Evolutionary conservation across 2,113 vertebrate genomes (phyloP), one percentile per base, ranked within the genome.

Genomic region (Rhodinocichla rosea): DNA sequence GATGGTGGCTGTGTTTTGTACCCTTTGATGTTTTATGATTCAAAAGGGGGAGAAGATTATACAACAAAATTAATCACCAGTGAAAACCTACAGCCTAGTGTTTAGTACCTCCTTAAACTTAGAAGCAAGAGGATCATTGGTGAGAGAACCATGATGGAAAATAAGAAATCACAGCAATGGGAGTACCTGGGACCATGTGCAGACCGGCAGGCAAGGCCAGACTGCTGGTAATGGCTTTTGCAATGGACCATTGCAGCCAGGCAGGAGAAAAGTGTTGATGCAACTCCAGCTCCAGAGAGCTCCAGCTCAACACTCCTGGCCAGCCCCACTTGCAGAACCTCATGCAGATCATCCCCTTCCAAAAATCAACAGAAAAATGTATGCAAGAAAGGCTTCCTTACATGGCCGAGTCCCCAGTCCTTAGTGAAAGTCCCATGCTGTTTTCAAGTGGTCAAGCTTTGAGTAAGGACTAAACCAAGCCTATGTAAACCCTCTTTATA

Each of bases 301-400:
- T 53, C 23, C 3, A 52, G 45, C 8, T 26, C 42, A 81, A 40
- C 16, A 50, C 7, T 89, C 27, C 65, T 79, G 4, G 1, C 6
- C 55, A 82, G 39, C 27, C 33, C 21, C 40, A 53, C 52, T 35
- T 16, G 2, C 74, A 50, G 19, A 83, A 20, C 20, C 49, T 86
- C 7, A 3, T 0, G 0, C 6, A 7, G 39, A 57, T 55, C 0
- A 0, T 26, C 6, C 9, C 37, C n/a, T 87, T 64, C 65, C 57
- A 80, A 80, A 90, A 87, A 65, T 62, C 56, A 71, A 42, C 15
- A 60, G 24, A 68, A 42, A 26, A 24, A 50, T 7, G 9, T 19
- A 16, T 6, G 15, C 33, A n/a, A 64, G 53, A 59, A 62, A 15
- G 21, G 32, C 37, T 92, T 90, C 59, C 21, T 79, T 37, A 65